Evolutionary conservation across 2,888 invertebrate species (phyloP), one percentile per base, ranked within the genome.

Genomic region (Zhuqinia jingwanae): DNA sequence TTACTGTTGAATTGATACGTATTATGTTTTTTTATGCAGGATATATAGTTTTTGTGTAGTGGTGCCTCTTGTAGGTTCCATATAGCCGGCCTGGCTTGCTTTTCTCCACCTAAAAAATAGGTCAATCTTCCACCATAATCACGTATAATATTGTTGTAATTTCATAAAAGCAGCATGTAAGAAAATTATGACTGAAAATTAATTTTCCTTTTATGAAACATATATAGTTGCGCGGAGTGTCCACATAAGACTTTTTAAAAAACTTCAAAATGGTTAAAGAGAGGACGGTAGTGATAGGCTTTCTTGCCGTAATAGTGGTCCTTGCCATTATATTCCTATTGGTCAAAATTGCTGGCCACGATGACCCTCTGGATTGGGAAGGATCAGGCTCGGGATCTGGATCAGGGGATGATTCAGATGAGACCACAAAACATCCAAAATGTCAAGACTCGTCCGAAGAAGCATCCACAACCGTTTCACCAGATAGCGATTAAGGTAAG

Each of bases 371-470:
- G 92, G 95, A 93, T 89, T 89, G 88, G 81, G 89, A 90, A 15
- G 87, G 88, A 11, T 83, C 93, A 90, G 95, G 95, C 58, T 89
- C 89, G 1, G 89, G 88, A 11, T 86, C 93, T 90, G 95, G 95
- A 65, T 95, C 94, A 89, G 94, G 94, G 86, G 93, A 92, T 68
- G 94, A 94, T 89, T 86, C 89, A 88, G 36, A 90, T 89, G 63
- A 94, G 30, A 85, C 85, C 13, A 87, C 82, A 20, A 63, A 53
- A 30, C 13, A 36, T 50, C 88, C 88, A n/a, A 85, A 82, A 76
- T 85, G 87, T 53, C 60, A 78, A 76, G 87, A 87, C 77, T 89
- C 87, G 17, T 85, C 87, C 2, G 87, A 87, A 58, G 79, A 78
- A 73, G 77, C 70, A 58, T 65, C 81, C 20, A 89, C 87, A 3